Evolutionary conservation across 2,113 vertebrate genomes (phyloP).

Genomic region (Porphyrio hochstetteri): DNA sequence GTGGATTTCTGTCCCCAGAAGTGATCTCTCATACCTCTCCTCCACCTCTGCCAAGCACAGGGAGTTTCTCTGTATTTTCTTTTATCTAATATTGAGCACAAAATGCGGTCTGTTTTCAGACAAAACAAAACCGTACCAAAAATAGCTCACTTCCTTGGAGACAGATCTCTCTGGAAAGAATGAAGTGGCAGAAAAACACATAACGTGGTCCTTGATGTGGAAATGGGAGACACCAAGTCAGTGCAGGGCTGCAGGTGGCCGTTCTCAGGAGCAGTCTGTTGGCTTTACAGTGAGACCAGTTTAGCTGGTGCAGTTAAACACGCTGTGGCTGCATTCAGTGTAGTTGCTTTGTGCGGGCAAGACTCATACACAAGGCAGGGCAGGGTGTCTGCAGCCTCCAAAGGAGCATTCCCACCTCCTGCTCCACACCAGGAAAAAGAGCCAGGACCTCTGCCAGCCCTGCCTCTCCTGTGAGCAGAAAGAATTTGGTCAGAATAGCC

Average conservation of each 20-base stretch:
- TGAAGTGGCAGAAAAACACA: background rate
- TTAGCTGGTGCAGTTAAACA: background rate
- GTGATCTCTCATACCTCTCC: background rate
- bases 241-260: background rate
- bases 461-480: background rate
- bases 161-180: background rate
- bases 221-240: background rate
- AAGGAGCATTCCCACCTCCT: background rate
- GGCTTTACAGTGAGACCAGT: background rate
- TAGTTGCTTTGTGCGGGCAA: background rate
- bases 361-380: accelerated
- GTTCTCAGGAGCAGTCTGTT: background rate
- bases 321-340: background rate
- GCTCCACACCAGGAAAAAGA: background rate
- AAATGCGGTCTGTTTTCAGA: background rate
- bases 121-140: background rate
- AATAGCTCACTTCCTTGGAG: background rate
- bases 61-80: background rate
- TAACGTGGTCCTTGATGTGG: background rate
- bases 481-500: background rate
- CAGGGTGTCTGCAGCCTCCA: background rate
- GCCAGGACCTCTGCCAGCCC: background rate
- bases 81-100: background rate
- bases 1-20: background rate
- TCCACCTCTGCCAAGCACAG: background rate